Conservation (phyloP, 2,797 vertebrate species). For the Helostoma temminkii region DNA sequence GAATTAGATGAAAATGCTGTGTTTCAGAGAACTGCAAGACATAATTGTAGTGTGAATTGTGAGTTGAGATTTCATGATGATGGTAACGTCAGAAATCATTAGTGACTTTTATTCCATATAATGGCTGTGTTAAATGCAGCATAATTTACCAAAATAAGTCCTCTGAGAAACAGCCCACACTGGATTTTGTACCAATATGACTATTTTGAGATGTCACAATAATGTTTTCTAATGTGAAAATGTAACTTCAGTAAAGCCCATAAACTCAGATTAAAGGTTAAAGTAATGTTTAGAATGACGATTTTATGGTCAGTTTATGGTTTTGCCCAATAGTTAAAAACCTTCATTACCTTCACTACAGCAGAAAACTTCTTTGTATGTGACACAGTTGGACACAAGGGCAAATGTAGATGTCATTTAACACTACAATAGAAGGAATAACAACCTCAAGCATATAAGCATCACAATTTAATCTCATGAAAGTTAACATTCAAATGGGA, state of each 20-base stretch:
- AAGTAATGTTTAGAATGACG: slow-evolving; percentile 23
- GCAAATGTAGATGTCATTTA: slow-evolving; percentile 2
- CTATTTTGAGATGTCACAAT: not conserved
- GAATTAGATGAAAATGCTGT: slow-evolving; percentile 39
- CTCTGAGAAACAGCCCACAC: not conserved
- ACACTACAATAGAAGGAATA: slow-evolving; percentile 6
- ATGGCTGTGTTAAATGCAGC: not conserved
- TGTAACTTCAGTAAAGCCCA: slow-evolving; percentile 7
- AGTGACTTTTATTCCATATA: not conserved
- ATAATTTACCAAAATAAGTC: not conserved
- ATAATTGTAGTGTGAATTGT: slow-evolving; percentile 37
- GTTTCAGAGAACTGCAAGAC: slow-evolving; percentile 45
- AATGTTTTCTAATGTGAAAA: slow-evolving; percentile 17
- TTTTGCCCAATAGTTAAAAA: slow-evolving; percentile 17
- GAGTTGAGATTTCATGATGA: too few relatives aligned
- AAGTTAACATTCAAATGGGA: slow-evolving; percentile 2
- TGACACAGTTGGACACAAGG: not conserved
- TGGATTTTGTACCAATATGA: slow-evolving; percentile 7
- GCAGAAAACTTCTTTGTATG: slow-evolving; percentile 1
- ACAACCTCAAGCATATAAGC: not conserved
- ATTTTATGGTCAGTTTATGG: slow-evolving; percentile 21
- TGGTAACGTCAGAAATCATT: slow-evolving; percentile 15
- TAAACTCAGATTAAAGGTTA: slow-evolving; percentile 31
- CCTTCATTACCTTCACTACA: slow-evolving; percentile 23
- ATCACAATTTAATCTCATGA: not conserved